A percentile compares a stretch with the other conserved stretches of the same genome.
Conservation (phyloP, 2,797 vertebrate species). For the Chaunax sp. region DNA sequence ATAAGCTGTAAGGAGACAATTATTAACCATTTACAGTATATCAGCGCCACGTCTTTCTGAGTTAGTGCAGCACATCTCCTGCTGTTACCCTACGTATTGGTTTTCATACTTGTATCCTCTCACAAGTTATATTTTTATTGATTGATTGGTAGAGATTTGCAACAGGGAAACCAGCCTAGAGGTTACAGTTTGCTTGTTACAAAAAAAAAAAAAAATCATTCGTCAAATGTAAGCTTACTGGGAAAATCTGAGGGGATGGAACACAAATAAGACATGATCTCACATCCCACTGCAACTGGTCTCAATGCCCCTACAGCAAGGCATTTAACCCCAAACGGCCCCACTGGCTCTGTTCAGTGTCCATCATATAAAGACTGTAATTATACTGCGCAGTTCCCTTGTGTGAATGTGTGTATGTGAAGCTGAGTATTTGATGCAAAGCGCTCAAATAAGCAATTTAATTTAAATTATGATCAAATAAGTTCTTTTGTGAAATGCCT, state of each 20-base stretch:
- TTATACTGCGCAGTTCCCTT: conserved; percentile 17
- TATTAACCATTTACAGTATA: conserved; percentile 79
- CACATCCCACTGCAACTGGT: conserved; percentile 20
- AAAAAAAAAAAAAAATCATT: conserved; percentile 24
- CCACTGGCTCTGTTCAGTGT: conserved; percentile 23
- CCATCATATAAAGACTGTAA: conserved; percentile 29
- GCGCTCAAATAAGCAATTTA: not conserved
- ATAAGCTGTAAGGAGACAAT: conserved; percentile 74
- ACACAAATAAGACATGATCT: conserved; percentile 35
- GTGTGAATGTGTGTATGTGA: conserved; percentile 20
- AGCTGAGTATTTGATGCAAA: not conserved
- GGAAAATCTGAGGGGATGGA: conserved; percentile 6
- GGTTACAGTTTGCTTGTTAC: conserved; percentile 26
- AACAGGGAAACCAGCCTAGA: conserved; percentile 6
- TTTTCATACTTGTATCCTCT: conserved; percentile 30
- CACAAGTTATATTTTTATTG: conserved; percentile 22
- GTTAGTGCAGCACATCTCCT: conserved; percentile 34
- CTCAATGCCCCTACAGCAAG: conserved; percentile 44
- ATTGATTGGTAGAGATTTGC: conserved; percentile 35
- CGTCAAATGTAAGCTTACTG: conserved; percentile 23
- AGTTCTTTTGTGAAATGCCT: not conserved
- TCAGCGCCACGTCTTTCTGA: conserved; percentile 52
- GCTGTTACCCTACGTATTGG: conserved; percentile 8
- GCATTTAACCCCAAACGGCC: conserved; percentile 40
- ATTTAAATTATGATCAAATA: not conserved